A percentile compares a stretch with the other conserved stretches of the same genome.
Evolutionary conservation across 2,797 vertebrate genomes (phyloP).

Genomic region (Enteromius unitaeniatus): DNA sequence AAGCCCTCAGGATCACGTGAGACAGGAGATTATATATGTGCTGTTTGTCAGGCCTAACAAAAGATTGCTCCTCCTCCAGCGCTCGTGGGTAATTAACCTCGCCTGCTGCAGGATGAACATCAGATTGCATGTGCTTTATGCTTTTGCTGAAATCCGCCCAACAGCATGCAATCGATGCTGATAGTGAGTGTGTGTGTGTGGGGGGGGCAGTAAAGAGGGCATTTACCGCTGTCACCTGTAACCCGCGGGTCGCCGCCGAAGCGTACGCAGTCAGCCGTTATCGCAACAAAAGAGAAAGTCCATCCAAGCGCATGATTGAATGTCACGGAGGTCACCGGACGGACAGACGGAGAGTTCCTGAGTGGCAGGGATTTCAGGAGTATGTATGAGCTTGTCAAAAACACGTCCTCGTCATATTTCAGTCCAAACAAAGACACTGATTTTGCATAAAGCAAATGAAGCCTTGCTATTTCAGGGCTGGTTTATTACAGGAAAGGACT

Average conservation of each 20-base stretch:
- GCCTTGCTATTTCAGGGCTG: neutral
- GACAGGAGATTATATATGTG: slow-evolving; percentile 14
- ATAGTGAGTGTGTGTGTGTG: neutral
- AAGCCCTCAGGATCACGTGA: slow-evolving; percentile 53
- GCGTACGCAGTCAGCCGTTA: slow-evolving; percentile 62
- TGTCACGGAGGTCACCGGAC: slow-evolving; percentile 61
- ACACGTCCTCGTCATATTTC: neutral
- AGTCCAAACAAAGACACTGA: neutral
- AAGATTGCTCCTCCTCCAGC: neutral
- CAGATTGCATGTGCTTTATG: neutral
- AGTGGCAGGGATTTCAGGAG: neutral
- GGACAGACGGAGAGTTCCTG: slow-evolving; percentile 31
- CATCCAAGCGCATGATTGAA: slow-evolving; percentile 67
- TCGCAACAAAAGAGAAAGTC: slow-evolving; percentile 61
- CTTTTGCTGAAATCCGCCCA: slow-evolving; percentile 43
- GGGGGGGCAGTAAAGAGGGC: slow-evolving; percentile 26
- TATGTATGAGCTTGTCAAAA: neutral
- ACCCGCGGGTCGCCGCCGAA: slow-evolving; percentile 59
- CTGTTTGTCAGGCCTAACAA: slow-evolving; percentile 35
- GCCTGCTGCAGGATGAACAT: neutral
- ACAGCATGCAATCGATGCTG: neutral
- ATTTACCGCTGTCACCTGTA: slow-evolving; percentile 35
- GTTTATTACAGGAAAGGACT: neutral
- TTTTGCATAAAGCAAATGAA: neutral
- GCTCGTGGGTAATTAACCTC: slow-evolving; percentile 4